Evolutionary conservation across 1,140 invertebrate species (phyloP).

Genomic region (Notospermus geniculatus): DNA sequence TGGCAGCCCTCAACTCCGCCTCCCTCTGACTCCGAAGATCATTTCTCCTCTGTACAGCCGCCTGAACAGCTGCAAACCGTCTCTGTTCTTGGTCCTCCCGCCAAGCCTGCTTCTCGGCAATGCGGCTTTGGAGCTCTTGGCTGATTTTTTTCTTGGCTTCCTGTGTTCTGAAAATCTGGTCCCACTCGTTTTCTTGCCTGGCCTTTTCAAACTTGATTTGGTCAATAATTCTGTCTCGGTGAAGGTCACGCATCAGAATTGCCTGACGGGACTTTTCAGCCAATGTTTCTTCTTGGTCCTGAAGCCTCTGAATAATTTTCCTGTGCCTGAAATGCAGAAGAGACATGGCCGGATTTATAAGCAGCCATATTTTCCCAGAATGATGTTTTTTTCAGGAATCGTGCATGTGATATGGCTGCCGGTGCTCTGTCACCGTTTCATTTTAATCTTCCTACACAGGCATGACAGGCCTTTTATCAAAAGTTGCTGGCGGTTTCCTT

Average conservation of each 20-base stretch:
- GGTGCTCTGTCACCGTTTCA: too few species aligned
- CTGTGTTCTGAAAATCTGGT: conserved; percentile 30
- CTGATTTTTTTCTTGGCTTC: conserved; percentile 47
- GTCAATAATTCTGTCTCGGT: conserved; percentile 35
- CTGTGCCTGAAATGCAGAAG: conserved; percentile 34
- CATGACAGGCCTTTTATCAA: too few species aligned
- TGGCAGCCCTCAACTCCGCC: too few species aligned
- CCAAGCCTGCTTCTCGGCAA: conserved; percentile 33
- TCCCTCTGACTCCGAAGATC: neutral
- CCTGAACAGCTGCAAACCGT: neutral
- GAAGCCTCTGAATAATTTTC: conserved; percentile 31
- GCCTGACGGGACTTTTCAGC: conserved; percentile 36
- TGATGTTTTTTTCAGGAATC: too few species aligned
- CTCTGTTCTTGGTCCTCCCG: neutral
- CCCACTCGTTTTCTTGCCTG: conserved; percentile 36
- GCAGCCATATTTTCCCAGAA: too few species aligned
- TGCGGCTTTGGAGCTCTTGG: conserved; percentile 33
- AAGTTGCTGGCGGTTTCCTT: too few species aligned
- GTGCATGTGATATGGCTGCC: too few species aligned
- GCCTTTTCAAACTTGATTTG: conserved; percentile 41
- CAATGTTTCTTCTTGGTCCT: conserved; percentile 32
- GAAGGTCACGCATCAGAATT: conserved; percentile 44
- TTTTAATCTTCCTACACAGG: too few species aligned
- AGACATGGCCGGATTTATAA: too few species aligned
- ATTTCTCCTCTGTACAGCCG: neutral